Evolutionary conservation across 2,113 vertebrate genomes (phyloP).

Genomic region (Bufo bufo): DNA sequence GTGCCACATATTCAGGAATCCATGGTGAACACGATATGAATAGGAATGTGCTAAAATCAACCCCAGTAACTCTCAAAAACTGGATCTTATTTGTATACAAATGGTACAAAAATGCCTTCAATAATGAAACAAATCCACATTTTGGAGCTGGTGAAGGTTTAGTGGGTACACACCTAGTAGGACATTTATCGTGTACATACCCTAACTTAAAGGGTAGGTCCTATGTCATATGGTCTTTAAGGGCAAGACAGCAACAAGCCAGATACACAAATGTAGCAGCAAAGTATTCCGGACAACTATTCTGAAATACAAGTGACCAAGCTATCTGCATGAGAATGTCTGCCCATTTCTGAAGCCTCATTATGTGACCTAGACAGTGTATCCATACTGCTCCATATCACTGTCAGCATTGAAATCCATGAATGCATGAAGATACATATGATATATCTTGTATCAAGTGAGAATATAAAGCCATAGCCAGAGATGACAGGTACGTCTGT

Average conservation of each 20-base stretch:
- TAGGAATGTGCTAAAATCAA: no score
- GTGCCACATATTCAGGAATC: no score
- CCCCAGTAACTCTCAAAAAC: neutral
- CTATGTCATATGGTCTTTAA: neutral
- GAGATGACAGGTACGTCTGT: conserved; percentile 24
- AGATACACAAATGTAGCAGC: neutral
- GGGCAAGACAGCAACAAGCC: no score
- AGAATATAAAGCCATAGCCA: neutral
- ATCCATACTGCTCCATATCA: neutral
- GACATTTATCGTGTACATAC: no score
- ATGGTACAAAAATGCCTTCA: neutral
- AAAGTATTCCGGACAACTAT: neutral
- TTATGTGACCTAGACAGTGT: neutral
- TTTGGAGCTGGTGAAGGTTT: no score
- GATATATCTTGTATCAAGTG: neutral
- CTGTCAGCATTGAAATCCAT: neutral
- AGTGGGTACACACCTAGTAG: no score
- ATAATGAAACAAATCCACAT: neutral
- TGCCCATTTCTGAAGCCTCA: neutral
- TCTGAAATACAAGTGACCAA: neutral
- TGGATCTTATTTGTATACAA: neutral
- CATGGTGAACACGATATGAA: no score
- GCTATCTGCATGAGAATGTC: neutral
- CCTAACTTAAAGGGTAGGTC: no score
- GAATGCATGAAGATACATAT: neutral